These are phyloP conservation scores for Forbesichthys agassizii DNA, from an alignment of 2,113 vertebrate genomes.

Conservation along the genomic window DNA sequence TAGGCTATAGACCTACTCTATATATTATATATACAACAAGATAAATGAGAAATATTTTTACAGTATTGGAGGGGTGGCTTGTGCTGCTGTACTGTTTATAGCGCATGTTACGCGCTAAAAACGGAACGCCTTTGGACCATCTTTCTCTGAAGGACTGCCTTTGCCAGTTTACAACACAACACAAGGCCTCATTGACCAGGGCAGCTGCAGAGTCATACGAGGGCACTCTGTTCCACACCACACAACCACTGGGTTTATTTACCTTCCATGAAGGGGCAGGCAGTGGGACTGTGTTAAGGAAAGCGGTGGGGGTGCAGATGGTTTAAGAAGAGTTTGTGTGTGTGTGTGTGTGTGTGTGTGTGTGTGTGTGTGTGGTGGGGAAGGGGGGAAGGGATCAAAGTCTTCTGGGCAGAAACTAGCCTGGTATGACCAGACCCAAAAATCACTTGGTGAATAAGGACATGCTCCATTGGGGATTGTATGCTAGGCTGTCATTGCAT, in stretches of 20 bases:
- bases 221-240: conserved; percentile 64
- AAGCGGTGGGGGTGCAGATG: conserved; percentile 27
- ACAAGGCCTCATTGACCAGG: conserved; percentile 61
- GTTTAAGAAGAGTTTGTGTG: background rate
- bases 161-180: conserved; percentile 15
- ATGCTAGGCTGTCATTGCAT: no score
- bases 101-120: background rate
- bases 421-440: no score
- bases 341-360: conserved; percentile 28
- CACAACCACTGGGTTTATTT: conserved; percentile 68
- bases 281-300: conserved; percentile 39
- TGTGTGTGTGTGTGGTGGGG: conserved; percentile 3
- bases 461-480: no score
- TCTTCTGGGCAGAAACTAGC: no score
- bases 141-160: background rate
- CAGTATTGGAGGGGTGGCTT: no score
- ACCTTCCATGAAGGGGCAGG: conserved; percentile 46
- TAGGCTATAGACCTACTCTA: no score
- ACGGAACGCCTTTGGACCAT: background rate
- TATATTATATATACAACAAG: no score
- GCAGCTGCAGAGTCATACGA: conserved; percentile 51
- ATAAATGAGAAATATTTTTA: no score
- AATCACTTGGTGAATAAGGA: no score
- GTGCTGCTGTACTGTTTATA: no score
- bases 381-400: no score